Base-by-base conservation (phyloP, 2,888 invertebrate genomes). In the Caenorhabditis sp. region DNA sequence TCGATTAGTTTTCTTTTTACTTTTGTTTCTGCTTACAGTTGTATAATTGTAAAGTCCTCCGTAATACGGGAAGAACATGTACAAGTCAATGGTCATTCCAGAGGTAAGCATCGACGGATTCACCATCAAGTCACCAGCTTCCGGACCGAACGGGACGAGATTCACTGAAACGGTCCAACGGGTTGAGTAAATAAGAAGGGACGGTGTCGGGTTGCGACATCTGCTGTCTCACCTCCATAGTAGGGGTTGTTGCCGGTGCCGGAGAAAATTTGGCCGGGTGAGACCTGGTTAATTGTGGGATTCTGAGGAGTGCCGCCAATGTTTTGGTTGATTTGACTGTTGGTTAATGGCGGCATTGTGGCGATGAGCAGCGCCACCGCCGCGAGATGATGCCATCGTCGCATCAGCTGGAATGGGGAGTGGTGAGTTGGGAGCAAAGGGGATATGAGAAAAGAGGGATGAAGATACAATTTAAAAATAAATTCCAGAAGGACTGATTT, bases 11-110 rank as follows among this genome's bases (percentile, higher is more conserved):
- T 40, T 5, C n/a, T 32, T 32, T 6, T 32, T 32, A 32, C 32
- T 32, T 32, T 9, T 3, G 47, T 47, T 47, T 9, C 6, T 40
- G 32, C 77, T 77, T n/a, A 89, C 90, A 32, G 89, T 90, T 24
- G 90, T 90, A 84, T 91, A 91, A 85, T 90, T 90, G 86, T 90
- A 90, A 53, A 89, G 85, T 60, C 90, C 90, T 76, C 90, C 90
- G 68, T 90, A 90, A 77, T 84, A 90, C 0, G 90, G 90, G 87
- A 90, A 90, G 77, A 88, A 90, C 89, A 89, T 89, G 82, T 90
- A 88, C 47, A 90, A 77, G 70, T 90, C 89, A 60, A 90, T 90
- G 40, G 90, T 90, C 82, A 87, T 87, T 56, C 90, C 90, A 56
- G 89, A 86, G 5, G 90, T 91, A 22, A 91, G 78, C 84, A 90